These are phyloP conservation scores for Fissipunctia ypsillon DNA, from an alignment of 2,888 invertebrate species.

Conservation along the genomic window DNA sequence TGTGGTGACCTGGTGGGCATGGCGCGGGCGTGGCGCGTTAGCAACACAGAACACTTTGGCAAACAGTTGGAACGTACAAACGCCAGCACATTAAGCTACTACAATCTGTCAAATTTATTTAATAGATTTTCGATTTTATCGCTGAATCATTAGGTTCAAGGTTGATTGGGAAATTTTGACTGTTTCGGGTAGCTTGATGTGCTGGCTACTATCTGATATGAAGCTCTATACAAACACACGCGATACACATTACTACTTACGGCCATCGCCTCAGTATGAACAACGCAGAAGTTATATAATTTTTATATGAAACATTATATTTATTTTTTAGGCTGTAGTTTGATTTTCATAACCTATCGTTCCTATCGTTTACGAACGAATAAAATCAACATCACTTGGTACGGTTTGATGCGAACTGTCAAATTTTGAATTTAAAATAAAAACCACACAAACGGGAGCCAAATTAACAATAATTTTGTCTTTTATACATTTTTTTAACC, in stretches of 20 bases:
- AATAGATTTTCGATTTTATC: too few relatives aligned
- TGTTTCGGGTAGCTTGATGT: too few relatives aligned
- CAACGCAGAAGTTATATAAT: background rate
- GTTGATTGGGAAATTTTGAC: too few relatives aligned
- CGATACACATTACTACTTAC: background rate
- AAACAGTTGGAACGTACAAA: too few relatives aligned
- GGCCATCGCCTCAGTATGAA: background rate
- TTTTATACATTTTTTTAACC: background rate
- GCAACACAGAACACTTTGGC: too few relatives aligned
- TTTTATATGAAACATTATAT: background rate
- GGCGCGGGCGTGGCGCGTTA: too few relatives aligned
- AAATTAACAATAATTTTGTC: background rate
- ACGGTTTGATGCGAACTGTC: slow-evolving; percentile 59
- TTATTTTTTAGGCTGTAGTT: background rate
- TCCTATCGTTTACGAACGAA: slow-evolving; percentile 12
- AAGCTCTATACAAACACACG: background rate
- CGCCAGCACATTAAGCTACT: too few relatives aligned
- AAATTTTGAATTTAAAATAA: slow-evolving; percentile 63
- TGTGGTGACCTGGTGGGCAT: too few relatives aligned
- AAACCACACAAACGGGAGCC: slow-evolving; percentile 47
- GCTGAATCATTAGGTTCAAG: too few relatives aligned
- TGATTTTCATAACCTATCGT: background rate
- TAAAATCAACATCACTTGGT: slow-evolving; percentile 1
- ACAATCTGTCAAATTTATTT: too few relatives aligned
- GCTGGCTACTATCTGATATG: too few relatives aligned